Base-by-base conservation (phyloP, 2,888 invertebrate genomes). In the Noctuana brunneofusca region DNA sequence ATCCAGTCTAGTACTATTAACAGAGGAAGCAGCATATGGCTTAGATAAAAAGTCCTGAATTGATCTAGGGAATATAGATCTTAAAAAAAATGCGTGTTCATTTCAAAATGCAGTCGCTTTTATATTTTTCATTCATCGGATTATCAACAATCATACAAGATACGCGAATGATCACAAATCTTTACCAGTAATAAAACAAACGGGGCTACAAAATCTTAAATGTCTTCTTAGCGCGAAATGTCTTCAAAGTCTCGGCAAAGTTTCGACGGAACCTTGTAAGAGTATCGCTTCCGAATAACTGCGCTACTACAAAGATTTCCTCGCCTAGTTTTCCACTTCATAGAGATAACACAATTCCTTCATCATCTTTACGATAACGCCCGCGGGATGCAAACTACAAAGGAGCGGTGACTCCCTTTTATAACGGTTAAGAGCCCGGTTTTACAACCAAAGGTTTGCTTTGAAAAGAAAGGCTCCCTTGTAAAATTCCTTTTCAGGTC, bases 401-500 rank as follows among this genome's bases (percentile, higher is more conserved):
- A 84, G 79, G 79, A 78, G 20, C 60, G 79, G 48, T 32, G 63
- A 52, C 63, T 57, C 63, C 63, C 63, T 63, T 63, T 63, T 74
- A 79, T 78, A 79, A 78, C 79, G 75, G 78, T 75, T 81, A 81
- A 83, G 79, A 82, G 78, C 77, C 70, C 69, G 75, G 73, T 84
- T 84, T 86, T 83, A 85, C 85, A 82, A 72, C 75, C 77, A 76
- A 84, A 85, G 83, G 86, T 84, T 84, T 75, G 66, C 70, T 65
- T 73, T 85, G 80, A 84, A 86, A 87, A 85, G 84, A 83, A 84
- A 81, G 75, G 75, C 79, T 84, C 85, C 85, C 87, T 87, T 87
- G 86, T 85, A 82, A 89, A 87, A 84, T 83, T 84, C 80, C 76
- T 83, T 87, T 87, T 86, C 85, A 84, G 84, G 84, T 88, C 89